Percentiles rank a stretch among this genome's conserved stretches.
These are phyloP conservation scores for Serrognathus titanus DNA, from an alignment of 2,888 invertebrate genomes.

Conservation along the genomic window DNA sequence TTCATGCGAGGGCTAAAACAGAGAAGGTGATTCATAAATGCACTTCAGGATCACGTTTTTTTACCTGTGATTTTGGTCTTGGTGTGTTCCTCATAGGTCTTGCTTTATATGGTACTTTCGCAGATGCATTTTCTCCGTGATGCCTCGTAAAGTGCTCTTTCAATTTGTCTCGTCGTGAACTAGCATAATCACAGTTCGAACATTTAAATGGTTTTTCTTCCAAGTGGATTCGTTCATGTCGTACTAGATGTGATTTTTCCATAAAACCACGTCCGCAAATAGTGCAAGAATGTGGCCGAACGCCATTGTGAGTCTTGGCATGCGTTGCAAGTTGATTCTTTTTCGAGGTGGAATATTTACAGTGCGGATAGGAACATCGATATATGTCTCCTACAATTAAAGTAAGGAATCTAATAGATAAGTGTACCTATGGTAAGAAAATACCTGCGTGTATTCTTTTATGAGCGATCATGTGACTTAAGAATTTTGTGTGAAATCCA, in stretches of 20 bases:
- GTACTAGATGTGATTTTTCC: conserved; percentile 63
- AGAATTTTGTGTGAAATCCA: conserved; percentile 64
- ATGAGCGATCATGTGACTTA: conserved; percentile 63
- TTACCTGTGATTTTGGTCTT: conserved; percentile 40
- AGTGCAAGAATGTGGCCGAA: conserved; percentile 52
- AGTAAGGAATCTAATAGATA: not conserved
- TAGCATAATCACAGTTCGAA: conserved; percentile 62
- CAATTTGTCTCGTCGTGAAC: conserved; percentile 62
- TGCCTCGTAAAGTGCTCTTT: conserved; percentile 57
- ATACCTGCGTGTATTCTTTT: conserved; percentile 60
- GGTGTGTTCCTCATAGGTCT: conserved; percentile 43
- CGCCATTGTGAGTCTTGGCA: conserved; percentile 59
- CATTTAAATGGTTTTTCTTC: conserved; percentile 64
- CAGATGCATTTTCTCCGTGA: conserved; percentile 52
- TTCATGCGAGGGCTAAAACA: conserved; percentile 36
- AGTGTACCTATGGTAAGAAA: not conserved
- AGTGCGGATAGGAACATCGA: conserved; percentile 59
- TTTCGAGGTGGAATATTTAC: conserved; percentile 62
- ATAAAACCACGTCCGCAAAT: conserved; percentile 62
- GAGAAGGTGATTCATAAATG: not conserved
- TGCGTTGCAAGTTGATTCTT: conserved; percentile 63
- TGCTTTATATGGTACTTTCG: conserved; percentile 54
- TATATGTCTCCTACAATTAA: conserved; percentile 54
- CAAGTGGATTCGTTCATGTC: conserved; percentile 64
- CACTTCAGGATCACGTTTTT: not conserved